Percentiles rank a stretch among this genome's conserved stretches.
Conservation (phyloP, 2,888 invertebrate species). For the Isoperla grammatica region DNA sequence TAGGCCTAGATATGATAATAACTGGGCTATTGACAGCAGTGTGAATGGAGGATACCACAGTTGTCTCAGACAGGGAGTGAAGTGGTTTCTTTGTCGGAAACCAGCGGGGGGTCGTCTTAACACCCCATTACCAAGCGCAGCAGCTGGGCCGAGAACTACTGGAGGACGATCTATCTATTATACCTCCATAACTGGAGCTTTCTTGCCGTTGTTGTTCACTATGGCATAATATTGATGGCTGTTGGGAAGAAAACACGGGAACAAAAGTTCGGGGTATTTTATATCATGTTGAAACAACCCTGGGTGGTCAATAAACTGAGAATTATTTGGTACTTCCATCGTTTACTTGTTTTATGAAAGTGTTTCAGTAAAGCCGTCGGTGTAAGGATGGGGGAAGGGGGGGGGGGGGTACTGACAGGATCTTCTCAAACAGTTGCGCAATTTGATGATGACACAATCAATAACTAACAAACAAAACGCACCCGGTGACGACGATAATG, state of each 20-base stretch:
- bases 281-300: neutral
- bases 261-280: neutral
- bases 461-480: too few species aligned
- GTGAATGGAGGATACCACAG: constrained; percentile 5
- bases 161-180: neutral
- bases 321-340: neutral
- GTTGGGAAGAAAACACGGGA: neutral
- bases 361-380: too few species aligned
- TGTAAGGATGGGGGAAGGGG: too few species aligned
- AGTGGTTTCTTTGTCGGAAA: constrained; percentile 18
- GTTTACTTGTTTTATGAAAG: too few species aligned
- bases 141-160: neutral
- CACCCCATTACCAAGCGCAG: constrained; percentile 20
- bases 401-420: too few species aligned
- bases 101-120: constrained; percentile 20
- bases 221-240: constrained; percentile 9
- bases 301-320: neutral
- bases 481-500: too few species aligned
- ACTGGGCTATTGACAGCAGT: constrained; percentile 15
- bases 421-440: too few species aligned
- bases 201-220: neutral
- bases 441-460: too few species aligned
- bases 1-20: constrained; percentile 9
- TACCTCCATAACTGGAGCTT: neutral
- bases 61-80: constrained; percentile 11